Base-by-base conservation (phyloP, 2,888 invertebrate species). In the Apoda limacodes region DNA sequence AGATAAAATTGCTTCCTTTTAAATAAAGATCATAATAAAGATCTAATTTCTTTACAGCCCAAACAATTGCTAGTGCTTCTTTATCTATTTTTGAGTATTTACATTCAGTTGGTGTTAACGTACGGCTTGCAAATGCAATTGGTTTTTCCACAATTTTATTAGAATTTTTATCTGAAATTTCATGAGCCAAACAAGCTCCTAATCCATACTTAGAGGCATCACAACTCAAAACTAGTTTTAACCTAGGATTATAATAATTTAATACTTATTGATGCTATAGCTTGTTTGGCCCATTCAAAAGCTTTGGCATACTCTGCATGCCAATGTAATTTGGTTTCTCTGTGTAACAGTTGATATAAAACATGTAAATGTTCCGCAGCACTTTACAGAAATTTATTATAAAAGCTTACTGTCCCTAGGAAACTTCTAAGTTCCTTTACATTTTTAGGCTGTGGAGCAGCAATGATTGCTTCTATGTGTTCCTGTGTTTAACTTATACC, bases 401-500 rank as follows among this genome's bases (percentile, higher is more conserved):
- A 17, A 17, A 17, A 17, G 17, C 7, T 17, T 17, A 17, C 7
- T 5, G 17, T 17, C 7, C 17, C 17, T 17, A 17, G 7, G 17
- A 17, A 17, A 17, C 17, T 17, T 7, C 17, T 17, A 5, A 17
- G 7, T 17, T 17, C 17, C 7, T 17, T 17, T 5, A 17, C 17
- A 17, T 17, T 17, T 7, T 17, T 17, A 6, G 17, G 17, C 7
- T 17, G 17, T 6, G 17, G 17, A 6, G 17, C 20, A 6, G 24
- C 27, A 9, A 33, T 5, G 4, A 33, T 25, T 1, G 31, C 31
- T 14, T 17, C 22, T 3, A 31, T 22, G 11, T 31, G 14, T 2
- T 26, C 31, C 11, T 19, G 24, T 3, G 32, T 33, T 21, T 33
- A 28, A 25, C 22, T 22, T 2, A 28, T 19, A 10, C 32, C 32